Evolutionary conservation across 2,797 vertebrate genomes (phyloP).

Genomic region (Salarias fasciatus): DNA sequence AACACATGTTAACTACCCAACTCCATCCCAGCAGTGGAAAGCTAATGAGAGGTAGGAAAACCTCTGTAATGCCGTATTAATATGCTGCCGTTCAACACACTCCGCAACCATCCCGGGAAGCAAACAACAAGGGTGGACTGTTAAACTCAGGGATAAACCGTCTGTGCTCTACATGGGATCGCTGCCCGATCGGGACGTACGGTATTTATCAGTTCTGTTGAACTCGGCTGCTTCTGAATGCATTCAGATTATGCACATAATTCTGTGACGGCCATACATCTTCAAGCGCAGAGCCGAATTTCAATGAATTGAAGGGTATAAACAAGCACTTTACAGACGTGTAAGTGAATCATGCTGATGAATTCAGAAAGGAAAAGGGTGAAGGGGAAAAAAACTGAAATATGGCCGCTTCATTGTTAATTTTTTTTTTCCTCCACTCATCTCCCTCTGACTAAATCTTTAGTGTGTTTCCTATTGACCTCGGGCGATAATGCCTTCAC

Average conservation of each 20-base stretch:
- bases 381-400: background rate
- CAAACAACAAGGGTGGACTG: too few relatives aligned
- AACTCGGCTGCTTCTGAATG: conserved; percentile 19
- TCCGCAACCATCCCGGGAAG: background rate
- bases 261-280: conserved; percentile 50
- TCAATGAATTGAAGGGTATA: conserved; percentile 45
- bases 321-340: conserved; percentile 25
- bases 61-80: conserved; percentile 12
- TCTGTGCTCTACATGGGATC: conserved; percentile 8
- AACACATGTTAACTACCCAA: background rate
- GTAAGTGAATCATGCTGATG: conserved; percentile 40
- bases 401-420: too few relatives aligned
- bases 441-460: too few relatives aligned
- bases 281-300: conserved; percentile 40
- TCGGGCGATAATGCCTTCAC: too few relatives aligned
- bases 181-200: conserved; percentile 10
- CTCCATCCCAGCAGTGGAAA: background rate
- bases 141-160: conserved; percentile 4
- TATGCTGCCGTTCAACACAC: conserved; percentile 13
- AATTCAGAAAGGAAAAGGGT: conserved; percentile 13
- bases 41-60: conserved; percentile 33
- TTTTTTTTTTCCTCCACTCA: too few relatives aligned
- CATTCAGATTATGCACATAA: conserved; percentile 60
- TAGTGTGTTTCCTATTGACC: too few relatives aligned
- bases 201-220: conserved; percentile 36